Base-by-base conservation (phyloP, 1,140 invertebrate genomes). In the Drusus annulatus region DNA sequence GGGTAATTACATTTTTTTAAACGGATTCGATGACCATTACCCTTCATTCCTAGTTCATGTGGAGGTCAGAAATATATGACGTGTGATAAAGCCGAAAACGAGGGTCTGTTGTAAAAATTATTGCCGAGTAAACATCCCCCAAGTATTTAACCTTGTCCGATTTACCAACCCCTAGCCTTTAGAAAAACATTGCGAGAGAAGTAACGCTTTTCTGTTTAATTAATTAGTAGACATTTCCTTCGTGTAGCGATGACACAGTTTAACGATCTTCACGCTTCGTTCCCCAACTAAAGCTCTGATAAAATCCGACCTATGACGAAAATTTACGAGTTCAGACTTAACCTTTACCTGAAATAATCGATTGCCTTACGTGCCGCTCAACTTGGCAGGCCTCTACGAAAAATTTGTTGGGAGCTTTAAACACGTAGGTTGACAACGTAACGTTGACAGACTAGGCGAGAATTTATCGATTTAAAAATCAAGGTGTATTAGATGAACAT, bases 231-330 rank as follows among this genome's bases (percentile, higher is more conserved):
- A 71, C 68, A 19, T 23, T 71, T 71, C 50, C 68, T 8, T 16
- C 50, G 36, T 25, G 17, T 19, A 50, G 68, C 54, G 54, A 71
- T 71, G 68, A 71, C 68, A 71, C 68, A 71, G 45, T 71, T 71
- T 71, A 25, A 71, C 68, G 68, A 52, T 19, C 50, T 15, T 23
- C 68, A 52, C 68, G 68, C 68, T 28, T 71, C 68, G 21, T 51
- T 51, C 25, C 3, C 19, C n/a, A 19, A 23, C 19, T 19, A 19
- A 28, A 51, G n/a, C 71, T 31, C 58, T 63, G 60, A 63, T 76
- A 58, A 63, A 21, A 62, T 76, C 56, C 25, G 75, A 76, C 75
- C 56, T 65, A 65, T 65, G 75, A 58, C 28, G 75, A 63, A 28
- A 51, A n/a, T 76, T 76, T 76, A 76, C 58, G 75, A 76, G 75